Percentiles rank a stretch among this genome's conserved stretches.
Evolutionary conservation across 92 coral and sea anemone genomes (phyloP).

Genomic region (Galaxea fascicularis): DNA sequence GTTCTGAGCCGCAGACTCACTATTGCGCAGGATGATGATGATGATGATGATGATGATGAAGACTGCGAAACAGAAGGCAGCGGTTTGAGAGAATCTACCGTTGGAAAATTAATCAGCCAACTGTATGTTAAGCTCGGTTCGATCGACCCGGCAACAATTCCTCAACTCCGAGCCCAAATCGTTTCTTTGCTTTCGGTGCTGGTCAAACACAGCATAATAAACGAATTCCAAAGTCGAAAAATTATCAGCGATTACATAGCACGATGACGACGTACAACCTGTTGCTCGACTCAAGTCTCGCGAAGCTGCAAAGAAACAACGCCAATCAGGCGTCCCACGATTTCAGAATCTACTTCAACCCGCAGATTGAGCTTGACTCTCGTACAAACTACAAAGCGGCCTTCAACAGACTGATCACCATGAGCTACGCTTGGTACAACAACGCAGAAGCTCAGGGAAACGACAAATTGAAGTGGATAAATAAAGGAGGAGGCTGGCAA

Average conservation of each 20-base stretch:
- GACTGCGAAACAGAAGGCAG: slow-evolving; percentile 10
- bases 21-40: neutral
- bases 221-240: neutral
- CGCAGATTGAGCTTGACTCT: neutral
- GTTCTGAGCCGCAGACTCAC: neutral
- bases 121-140: neutral
- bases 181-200: no score
- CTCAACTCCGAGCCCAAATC: neutral
- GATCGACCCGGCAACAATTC: no score
- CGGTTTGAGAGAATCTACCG: neutral
- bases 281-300: no score
- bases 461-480: slow-evolving; percentile 27
- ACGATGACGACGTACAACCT: no score
- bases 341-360: no score
- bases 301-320: no score
- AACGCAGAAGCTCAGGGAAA: slow-evolving; percentile 8
- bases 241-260: neutral
- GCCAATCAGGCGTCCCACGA: slow-evolving; percentile 4
- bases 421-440: slow-evolving; percentile 34
- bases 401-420: slow-evolving; percentile 7
- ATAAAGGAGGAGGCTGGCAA: slow-evolving; percentile 20
- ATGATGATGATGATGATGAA: neutral
- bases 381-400: neutral
- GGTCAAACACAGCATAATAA: no score
- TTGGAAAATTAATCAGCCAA: neutral